These are phyloP conservation scores for Allophyes oxyacanthae DNA, from an alignment of 2,888 invertebrate species.

Conservation along the genomic window DNA sequence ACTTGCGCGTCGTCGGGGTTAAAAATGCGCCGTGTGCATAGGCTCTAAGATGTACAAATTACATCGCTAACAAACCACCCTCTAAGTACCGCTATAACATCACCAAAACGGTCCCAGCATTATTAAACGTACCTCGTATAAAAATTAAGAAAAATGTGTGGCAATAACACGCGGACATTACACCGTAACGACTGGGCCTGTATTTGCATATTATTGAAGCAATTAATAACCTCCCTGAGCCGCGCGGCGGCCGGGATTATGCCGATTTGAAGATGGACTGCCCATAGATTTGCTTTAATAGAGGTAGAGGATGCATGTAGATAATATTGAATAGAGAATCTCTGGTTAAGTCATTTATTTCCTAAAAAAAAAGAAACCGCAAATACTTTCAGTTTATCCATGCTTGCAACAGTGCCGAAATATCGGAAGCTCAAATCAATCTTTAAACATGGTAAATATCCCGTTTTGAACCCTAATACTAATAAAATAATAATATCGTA, in stretches of 20 bases:
- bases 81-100: conserved; percentile 12
- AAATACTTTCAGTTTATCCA: too few species aligned
- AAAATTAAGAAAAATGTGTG: conserved; percentile 46
- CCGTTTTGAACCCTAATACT: too few species aligned
- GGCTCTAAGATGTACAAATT: conserved; percentile 8
- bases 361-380: too few species aligned
- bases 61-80: conserved; percentile 2
- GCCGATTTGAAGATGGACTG: conserved; percentile 42
- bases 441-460: too few species aligned
- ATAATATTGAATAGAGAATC: too few species aligned
- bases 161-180: conserved; percentile 42
- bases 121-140: conserved; percentile 14
- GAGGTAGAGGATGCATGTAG: conserved; percentile 5
- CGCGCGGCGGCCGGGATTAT: conserved; percentile 43
- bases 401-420: too few species aligned
- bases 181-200: conserved; percentile 33
- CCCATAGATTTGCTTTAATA: conserved; percentile 11
- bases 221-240: conserved; percentile 62
- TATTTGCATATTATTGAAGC: conserved; percentile 71
- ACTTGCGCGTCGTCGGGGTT: too few species aligned
- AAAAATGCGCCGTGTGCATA: too few species aligned
- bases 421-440: too few species aligned
- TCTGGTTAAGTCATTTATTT: too few species aligned
- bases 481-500: too few species aligned
- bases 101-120: conserved; percentile 15